These are phyloP conservation scores for Pelmatolapia mariae DNA, from an alignment of 2,113 vertebrate genomes.

Conservation along the genomic window DNA sequence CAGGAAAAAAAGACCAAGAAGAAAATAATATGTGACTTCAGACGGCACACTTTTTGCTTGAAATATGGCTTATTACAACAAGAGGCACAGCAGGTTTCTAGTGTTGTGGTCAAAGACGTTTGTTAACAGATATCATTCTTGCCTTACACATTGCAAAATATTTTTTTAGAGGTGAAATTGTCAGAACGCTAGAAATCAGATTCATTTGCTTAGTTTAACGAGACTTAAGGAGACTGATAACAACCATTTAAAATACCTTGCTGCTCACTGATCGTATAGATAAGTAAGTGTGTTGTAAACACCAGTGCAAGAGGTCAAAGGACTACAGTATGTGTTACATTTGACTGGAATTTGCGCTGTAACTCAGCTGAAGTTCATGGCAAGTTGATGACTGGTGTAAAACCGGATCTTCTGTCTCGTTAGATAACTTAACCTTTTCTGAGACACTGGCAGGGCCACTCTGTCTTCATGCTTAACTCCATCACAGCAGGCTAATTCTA, in stretches of 20 bases:
- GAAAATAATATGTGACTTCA: constrained; percentile 48
- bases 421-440: background rate
- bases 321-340: background rate
- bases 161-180: background rate
- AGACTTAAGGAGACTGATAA: background rate
- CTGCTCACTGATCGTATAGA: background rate
- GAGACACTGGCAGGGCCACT: background rate
- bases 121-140: constrained; percentile 33
- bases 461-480: background rate
- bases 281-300: background rate
- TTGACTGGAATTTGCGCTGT: constrained; percentile 9
- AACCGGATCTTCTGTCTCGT: background rate
- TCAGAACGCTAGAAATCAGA: background rate
- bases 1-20: constrained; percentile 49
- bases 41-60: constrained; percentile 18
- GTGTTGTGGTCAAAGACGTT: background rate
- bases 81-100: constrained; percentile 24
- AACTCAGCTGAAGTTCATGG: background rate
- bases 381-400: background rate
- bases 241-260: background rate
- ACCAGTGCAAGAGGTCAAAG: background rate
- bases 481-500: background rate
- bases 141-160: background rate
- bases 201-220: background rate
- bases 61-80: constrained; percentile 36